These are phyloP conservation scores for Pipistrellus kuhlii DNA, from an alignment of 2,797 vertebrate species.

Conservation along the genomic window DNA sequence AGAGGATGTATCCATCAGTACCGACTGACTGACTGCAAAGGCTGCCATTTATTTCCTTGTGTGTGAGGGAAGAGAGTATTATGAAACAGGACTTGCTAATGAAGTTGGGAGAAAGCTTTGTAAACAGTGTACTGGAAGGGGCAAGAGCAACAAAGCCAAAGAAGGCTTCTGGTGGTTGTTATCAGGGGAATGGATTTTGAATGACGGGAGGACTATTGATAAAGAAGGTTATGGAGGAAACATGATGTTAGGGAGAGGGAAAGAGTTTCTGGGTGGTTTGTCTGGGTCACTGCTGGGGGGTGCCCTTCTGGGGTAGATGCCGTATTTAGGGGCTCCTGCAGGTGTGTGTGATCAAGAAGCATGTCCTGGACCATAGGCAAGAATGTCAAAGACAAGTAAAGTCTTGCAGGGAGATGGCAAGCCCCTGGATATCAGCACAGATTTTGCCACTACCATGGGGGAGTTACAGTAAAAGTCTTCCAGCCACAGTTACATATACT, in stretches of 20 bases:
- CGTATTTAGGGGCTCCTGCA: neutral
- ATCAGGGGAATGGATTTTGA: slow-evolving; percentile 15
- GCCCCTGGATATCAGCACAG: slow-evolving; percentile 41
- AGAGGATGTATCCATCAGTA: neutral
- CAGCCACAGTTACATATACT: neutral
- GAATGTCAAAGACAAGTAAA: slow-evolving; percentile 15
- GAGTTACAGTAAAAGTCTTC: slow-evolving; percentile 39
- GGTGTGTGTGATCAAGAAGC: slow-evolving; percentile 25
- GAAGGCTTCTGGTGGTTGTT: neutral
- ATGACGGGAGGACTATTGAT: neutral
- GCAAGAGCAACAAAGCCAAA: neutral
- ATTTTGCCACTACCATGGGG: neutral
- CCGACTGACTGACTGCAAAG: neutral
- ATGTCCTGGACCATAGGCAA: slow-evolving; percentile 7
- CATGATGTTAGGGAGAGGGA: neutral
- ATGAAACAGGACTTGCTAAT: slow-evolving; percentile 38
- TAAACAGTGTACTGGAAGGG: neutral
- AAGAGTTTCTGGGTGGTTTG: slow-evolving; percentile 9
- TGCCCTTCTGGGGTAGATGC: neutral
- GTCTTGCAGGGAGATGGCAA: neutral
- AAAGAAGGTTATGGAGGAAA: neutral
- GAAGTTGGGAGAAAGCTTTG: neutral
- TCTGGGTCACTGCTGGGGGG: neutral
- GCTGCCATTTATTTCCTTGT: neutral
- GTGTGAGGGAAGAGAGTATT: neutral